Evolutionary conservation across 2,888 invertebrate genomes (phyloP).

Genomic region (Sinotaia quadrata): DNA sequence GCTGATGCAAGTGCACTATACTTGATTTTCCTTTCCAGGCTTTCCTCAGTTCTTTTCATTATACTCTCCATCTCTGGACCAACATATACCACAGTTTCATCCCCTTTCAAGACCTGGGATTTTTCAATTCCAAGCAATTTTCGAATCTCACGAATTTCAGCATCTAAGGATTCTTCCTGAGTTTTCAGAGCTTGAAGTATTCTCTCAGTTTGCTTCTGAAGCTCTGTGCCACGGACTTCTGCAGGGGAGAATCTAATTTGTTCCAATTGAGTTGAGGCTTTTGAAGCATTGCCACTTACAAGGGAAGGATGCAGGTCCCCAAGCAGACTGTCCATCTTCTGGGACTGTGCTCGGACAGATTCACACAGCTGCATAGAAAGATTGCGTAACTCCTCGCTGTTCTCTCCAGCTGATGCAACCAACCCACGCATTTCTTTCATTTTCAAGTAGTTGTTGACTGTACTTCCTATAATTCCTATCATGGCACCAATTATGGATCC

Average conservation of each 20-base stretch:
- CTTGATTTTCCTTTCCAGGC: constrained; percentile 68
- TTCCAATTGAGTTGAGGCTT: constrained; percentile 3
- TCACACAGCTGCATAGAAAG: constrained; percentile 43
- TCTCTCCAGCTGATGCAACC: constrained; percentile 72
- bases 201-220: constrained; percentile 42
- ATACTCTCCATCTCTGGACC: constrained; percentile 64
- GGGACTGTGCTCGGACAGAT: constrained; percentile 46
- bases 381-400: constrained; percentile 43
- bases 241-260: constrained; percentile 6
- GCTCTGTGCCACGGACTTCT: neutral
- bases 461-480: constrained; percentile 79
- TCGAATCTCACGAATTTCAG: constrained; percentile 63
- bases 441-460: constrained; percentile 79
- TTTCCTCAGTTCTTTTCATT: constrained; percentile 63
- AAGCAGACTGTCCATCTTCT: constrained; percentile 44
- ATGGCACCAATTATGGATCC: constrained; percentile 80
- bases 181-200: constrained; percentile 42
- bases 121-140: constrained; percentile 44
- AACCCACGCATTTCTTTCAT: constrained; percentile 79
- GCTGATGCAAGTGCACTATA: constrained; percentile 65
- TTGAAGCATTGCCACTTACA: neutral
- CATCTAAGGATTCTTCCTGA: constrained; percentile 54
- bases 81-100: constrained; percentile 61
- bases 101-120: constrained; percentile 35
- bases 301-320: constrained; percentile 30